These are phyloP conservation scores for Thyatira batis DNA, from an alignment of 2,888 invertebrate genomes.

Conservation along the genomic window DNA sequence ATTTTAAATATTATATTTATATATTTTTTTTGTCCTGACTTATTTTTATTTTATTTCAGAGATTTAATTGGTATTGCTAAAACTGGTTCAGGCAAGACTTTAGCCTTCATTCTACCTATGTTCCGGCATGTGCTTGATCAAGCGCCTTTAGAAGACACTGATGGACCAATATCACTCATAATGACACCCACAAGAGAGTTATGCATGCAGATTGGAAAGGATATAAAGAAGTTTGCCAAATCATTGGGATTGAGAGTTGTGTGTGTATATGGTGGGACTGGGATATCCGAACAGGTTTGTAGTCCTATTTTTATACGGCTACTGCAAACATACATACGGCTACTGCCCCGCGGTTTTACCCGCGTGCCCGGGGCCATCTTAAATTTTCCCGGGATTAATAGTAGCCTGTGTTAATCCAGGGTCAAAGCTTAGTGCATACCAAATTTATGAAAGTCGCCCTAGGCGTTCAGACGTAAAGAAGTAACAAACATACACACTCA, in stretches of 20 bases:
- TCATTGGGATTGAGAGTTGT: constrained; percentile 92
- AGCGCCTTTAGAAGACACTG: constrained; percentile 95
- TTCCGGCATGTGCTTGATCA: constrained; percentile 98
- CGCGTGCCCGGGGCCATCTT: too few species aligned
- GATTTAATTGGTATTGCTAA: constrained; percentile 99
- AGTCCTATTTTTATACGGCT: too few species aligned
- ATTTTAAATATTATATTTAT: too few species aligned
- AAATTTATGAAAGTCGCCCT: too few species aligned
- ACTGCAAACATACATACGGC: too few species aligned
- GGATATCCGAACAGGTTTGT: constrained; percentile 94
- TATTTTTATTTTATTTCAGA: constrained; percentile 50
- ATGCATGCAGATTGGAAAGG: constrained; percentile 99
- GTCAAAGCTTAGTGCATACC: too few species aligned
- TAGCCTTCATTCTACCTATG: constrained; percentile 99
- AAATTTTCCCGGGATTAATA: too few species aligned
- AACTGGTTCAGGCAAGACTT: constrained; percentile 99
- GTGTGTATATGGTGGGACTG: constrained; percentile 99
- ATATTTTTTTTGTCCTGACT: too few species aligned
- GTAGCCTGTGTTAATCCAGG: too few species aligned
- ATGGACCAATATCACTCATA: constrained; percentile 97
- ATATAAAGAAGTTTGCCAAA: constrained; percentile 97
- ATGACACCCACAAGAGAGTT: constrained; percentile 99
- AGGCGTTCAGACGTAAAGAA: too few species aligned
- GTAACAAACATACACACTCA: too few species aligned
- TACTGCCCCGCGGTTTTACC: too few species aligned